Base-by-base conservation (phyloP, 2,797 vertebrate species). In the Agapornis canus region DNA sequence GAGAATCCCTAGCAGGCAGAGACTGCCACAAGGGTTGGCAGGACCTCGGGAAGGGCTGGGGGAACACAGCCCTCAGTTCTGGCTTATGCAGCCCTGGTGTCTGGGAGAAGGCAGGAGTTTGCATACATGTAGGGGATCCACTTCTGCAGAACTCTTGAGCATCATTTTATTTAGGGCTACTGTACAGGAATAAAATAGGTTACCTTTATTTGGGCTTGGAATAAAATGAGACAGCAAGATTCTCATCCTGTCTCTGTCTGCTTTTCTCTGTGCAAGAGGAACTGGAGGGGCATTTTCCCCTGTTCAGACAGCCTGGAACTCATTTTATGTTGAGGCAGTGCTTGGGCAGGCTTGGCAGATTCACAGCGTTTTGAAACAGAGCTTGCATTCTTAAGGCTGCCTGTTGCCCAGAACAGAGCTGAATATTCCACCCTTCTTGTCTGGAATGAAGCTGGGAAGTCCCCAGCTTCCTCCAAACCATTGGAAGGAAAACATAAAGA, bases 361-460 rank as follows among this genome's bases (percentile, higher is more conserved):
- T 79, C 93, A 80, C 54, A 80, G 72, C 82, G 73, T 88, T 92
- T 94, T 83, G 80, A 94, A 92, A 96, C 92, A 97, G 85, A 95
- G 89, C 88, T 92, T 63, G 92, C 94, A 92, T 48, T 94, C 92
- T 82, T 81, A 45, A 45, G 65, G 69, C 90, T 83, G 94, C 96
- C 93, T 92, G 83, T 57, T 69, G 65, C 80, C 81, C 86, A 87
- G 94, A 95, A 65, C 90, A 79, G 95, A 95, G 90, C 91, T 95
- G 94, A 97, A 96, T 89, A 93, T 96, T 93, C 70, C 70, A 87
- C n/a, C 22, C 64, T 94, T 94, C 94, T 89, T 10, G 1, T 64
- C 89, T 94, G 84, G 89, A 90, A 93, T 75, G 89, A 89, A 48
- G 25, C 61, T 95, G 85, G 94, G 82, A 87, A 82, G 57, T 64